Conservation (phyloP, 2,113 vertebrate species). For the Ivindomyrus marchei region DNA sequence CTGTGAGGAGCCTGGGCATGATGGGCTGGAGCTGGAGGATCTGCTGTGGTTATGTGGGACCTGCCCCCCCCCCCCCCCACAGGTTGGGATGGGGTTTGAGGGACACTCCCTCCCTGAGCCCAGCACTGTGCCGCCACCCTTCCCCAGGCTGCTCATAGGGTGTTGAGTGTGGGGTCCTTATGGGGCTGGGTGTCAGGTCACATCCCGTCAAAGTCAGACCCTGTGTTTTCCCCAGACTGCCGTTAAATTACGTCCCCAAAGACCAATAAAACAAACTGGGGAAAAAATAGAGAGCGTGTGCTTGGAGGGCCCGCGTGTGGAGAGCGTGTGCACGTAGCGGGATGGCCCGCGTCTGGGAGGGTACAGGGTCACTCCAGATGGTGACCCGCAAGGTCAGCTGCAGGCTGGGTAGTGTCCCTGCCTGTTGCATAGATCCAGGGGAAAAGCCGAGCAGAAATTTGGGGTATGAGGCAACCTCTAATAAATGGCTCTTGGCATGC, state of each 20-base stretch:
- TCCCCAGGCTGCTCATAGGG: background rate
- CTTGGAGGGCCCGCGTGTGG: background rate
- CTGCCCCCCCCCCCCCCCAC: background rate
- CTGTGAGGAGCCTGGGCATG: background rate
- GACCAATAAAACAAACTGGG: background rate
- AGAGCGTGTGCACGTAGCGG: background rate
- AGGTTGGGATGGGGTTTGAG: background rate
- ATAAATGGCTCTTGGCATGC: constrained; percentile 33
- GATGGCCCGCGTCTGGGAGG: too few relatives aligned
- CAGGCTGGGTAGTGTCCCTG: background rate
- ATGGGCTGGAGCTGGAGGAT: background rate
- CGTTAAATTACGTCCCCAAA: background rate
- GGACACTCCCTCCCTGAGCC: background rate
- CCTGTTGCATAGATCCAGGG: background rate
- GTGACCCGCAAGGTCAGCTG: background rate
- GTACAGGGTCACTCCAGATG: background rate
- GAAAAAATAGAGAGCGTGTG: background rate
- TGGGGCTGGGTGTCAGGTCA: background rate
- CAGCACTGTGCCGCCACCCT: background rate
- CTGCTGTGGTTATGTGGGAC: background rate
- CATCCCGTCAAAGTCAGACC: background rate
- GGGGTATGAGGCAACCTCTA: constrained; percentile 24
- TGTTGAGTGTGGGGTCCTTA: background rate
- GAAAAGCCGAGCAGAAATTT: background rate
- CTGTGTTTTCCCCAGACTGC: background rate